Conservation (phyloP, 2,113 vertebrate genomes). For the Asarcornis scutulata region DNA sequence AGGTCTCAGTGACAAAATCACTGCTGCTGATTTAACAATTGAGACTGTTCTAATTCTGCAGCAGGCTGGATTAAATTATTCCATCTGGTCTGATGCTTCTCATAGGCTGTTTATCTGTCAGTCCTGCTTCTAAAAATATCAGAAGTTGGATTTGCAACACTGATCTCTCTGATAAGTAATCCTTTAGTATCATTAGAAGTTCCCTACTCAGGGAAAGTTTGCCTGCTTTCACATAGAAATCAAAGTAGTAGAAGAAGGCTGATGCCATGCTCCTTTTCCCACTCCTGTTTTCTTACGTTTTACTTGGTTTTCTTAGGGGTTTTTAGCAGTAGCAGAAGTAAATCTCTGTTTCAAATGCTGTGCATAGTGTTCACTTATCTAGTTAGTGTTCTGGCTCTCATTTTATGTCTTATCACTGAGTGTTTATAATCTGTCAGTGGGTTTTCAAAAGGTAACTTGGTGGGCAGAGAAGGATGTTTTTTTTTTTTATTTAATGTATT, state of each 20-base stretch:
- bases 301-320: background rate
- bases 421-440: background rate
- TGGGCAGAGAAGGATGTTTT: background rate
- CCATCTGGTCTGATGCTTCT: background rate
- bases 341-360: background rate
- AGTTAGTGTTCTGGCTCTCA: background rate
- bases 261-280: background rate
- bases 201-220: background rate
- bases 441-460: background rate
- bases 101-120: background rate
- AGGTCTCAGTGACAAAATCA: background rate
- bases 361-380: background rate
- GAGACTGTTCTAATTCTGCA: background rate
- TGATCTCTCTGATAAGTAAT: constrained; percentile 36
- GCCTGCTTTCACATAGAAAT: background rate
- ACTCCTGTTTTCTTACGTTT: background rate
- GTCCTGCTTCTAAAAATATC: constrained; percentile 27
- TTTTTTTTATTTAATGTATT: background rate
- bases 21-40: background rate
- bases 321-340: background rate
- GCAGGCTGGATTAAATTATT: constrained; percentile 19
- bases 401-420: background rate
- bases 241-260: background rate
- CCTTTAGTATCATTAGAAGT: background rate
- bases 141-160: constrained; percentile 17